Percentiles rank a stretch among this genome's conserved stretches.
Conservation (phyloP, 2,888 invertebrate species). For the Dasypolia templi region DNA sequence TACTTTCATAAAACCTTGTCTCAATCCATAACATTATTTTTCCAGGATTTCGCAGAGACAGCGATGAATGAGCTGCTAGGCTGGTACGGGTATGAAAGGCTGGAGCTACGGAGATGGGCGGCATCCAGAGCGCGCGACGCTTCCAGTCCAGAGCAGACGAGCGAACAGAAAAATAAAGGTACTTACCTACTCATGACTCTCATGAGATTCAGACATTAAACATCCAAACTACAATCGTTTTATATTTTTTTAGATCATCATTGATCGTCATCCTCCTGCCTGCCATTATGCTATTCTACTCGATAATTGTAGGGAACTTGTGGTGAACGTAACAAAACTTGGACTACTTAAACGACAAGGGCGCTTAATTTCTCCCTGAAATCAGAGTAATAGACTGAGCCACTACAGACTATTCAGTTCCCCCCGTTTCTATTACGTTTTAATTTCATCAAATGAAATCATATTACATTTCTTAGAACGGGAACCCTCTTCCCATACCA, state of each 20-base stretch:
- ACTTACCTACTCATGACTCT: not conserved
- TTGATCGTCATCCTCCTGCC: no score
- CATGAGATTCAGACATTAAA: not conserved
- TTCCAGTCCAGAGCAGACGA: conserved; percentile 86
- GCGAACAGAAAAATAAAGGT: conserved; percentile 86
- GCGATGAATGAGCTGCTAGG: conserved; percentile 98
- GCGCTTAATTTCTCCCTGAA: conserved; percentile 9
- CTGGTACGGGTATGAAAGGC: conserved; percentile 96
- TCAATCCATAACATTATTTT: conserved; percentile 55
- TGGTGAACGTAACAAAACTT: not conserved
- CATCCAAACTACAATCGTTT: not conserved
- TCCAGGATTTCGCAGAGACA: conserved; percentile 97
- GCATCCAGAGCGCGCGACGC: conserved; percentile 86
- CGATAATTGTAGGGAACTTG: not conserved
- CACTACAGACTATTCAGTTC: conserved; percentile 11
- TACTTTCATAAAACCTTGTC: not conserved
- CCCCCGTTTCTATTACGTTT: conserved; percentile 35
- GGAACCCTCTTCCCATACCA: conserved; percentile 68
- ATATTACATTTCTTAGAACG: conserved; percentile 76
- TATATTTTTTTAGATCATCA: not conserved
- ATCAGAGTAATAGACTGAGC: conserved; percentile 17
- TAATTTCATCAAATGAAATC: conserved; percentile 56
- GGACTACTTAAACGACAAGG: not conserved
- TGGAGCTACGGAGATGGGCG: conserved; percentile 91
- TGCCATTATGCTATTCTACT: not conserved